phyloP scores from a whole-genome alignment of 2,888 invertebrate genomes.

The Pinctada fucata region DNA sequence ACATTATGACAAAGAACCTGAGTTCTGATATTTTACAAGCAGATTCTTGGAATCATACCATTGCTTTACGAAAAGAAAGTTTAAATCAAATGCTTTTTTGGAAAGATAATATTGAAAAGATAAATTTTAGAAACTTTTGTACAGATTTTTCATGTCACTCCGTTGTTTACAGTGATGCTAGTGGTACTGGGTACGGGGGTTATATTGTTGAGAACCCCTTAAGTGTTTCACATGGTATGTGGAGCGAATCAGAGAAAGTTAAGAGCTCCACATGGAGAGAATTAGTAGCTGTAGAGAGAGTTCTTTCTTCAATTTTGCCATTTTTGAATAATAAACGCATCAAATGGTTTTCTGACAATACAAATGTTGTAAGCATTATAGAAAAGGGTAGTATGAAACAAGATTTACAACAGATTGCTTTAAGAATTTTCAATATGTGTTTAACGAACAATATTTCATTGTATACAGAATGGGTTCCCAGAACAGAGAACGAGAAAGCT shows the following conservation, averaged over 20 bases:
- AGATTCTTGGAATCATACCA: constrained; percentile 22
- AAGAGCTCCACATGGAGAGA: constrained; percentile 48
- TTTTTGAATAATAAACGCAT: constrained; percentile 30
- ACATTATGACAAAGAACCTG: constrained; percentile 46
- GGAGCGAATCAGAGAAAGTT: constrained; percentile 32
- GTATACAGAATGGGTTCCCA: constrained; percentile 40
- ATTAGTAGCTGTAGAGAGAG: constrained; percentile 31
- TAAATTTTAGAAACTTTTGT: constrained; percentile 25
- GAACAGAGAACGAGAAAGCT: constrained; percentile 30
- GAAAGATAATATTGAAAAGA: constrained; percentile 4
- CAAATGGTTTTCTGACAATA: constrained; percentile 46
- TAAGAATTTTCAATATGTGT: constrained; percentile 28
- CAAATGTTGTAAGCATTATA: constrained; percentile 34
- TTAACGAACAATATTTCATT: constrained; percentile 14
- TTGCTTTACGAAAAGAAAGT: constrained; percentile 23
- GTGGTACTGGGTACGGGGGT: constrained; percentile 34
- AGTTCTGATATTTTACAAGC: constrained; percentile 36
- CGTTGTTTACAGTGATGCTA: constrained; percentile 38
- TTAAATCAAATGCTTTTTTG: constrained; percentile 33
- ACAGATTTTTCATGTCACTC: neutral
- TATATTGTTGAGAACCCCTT: constrained; percentile 28
- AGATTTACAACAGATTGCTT: constrained; percentile 38
- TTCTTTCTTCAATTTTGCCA: constrained; percentile 33
- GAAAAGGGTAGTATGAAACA: constrained; percentile 42
- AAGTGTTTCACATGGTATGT: constrained; percentile 42